Conservation (phyloP, 2,797 vertebrate species). For the Miichthys miiuy region DNA sequence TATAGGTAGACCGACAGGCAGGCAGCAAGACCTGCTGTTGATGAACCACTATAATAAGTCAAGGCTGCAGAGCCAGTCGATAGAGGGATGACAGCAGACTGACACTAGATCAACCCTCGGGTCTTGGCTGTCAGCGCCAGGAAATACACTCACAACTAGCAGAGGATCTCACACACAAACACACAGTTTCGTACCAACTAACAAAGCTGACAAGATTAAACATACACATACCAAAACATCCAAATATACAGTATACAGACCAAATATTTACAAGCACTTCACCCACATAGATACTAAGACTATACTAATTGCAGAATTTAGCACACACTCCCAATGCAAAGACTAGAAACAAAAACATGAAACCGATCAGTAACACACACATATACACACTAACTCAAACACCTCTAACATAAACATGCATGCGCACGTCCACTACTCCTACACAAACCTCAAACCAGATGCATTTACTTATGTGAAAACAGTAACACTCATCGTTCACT, state of each 20-base stretch:
- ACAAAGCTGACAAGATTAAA: background rate
- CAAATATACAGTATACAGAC: background rate
- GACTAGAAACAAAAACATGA: background rate
- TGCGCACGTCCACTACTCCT: background rate
- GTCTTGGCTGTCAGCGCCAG: conserved; percentile 53
- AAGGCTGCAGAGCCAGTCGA: conserved; percentile 38
- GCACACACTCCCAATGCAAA: background rate
- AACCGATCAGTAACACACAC: background rate
- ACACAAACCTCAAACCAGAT: conserved; percentile 9
- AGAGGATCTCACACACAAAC: conserved; percentile 2
- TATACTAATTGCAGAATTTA: background rate
- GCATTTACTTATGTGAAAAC: conserved; percentile 1
- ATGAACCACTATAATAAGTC: conserved; percentile 55
- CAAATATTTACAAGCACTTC: background rate
- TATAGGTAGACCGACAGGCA: conserved; percentile 28
- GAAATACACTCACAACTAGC: conserved; percentile 32
- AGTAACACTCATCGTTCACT: background rate
- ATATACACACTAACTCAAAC: background rate
- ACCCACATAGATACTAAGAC: background rate
- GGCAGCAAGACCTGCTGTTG: conserved; percentile 33
- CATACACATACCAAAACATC: conserved; percentile 5
- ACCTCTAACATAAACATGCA: background rate
- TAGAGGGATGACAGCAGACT: conserved; percentile 59
- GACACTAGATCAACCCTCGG: conserved; percentile 53
- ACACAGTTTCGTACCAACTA: conserved; percentile 12